These are phyloP conservation scores for Alligator mississippiensis DNA, from an alignment of 2,113 vertebrate genomes.

Conservation along the genomic window DNA sequence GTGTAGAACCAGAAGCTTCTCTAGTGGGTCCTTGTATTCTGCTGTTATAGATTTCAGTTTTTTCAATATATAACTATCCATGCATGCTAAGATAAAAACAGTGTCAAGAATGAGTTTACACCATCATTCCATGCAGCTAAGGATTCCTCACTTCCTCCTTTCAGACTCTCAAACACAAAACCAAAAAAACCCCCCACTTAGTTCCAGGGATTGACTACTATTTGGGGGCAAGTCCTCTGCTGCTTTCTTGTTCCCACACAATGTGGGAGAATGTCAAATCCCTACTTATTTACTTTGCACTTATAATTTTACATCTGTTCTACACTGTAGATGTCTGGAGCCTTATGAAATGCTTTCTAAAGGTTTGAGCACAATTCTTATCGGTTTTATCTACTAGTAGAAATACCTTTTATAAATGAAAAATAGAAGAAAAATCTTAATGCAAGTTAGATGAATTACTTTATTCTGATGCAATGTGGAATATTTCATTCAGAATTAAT, in stretches of 20 bases:
- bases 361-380: background rate
- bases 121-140: background rate
- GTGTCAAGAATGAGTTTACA: background rate
- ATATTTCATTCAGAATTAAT: background rate
- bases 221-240: accelerated
- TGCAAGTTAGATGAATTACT: background rate
- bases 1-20: background rate
- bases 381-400: background rate
- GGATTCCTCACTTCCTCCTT: background rate
- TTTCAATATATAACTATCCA: accelerated
- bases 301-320: background rate
- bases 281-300: background rate
- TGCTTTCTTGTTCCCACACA: background rate
- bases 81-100: background rate
- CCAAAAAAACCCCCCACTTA: background rate
- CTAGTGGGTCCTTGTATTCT: background rate
- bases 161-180: background rate
- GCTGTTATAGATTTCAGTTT: background rate
- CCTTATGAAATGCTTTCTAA: background rate
- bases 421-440: background rate
- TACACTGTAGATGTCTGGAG: background rate
- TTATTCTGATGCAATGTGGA: background rate
- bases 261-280: background rate
- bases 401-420: background rate
- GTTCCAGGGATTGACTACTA: background rate